Percentiles rank a stretch among this genome's conserved stretches.
These are phyloP conservation scores for Zoanthus gigantus DNA, from an alignment of 92 coral and sea anemone genomes.

Conservation along the genomic window DNA sequence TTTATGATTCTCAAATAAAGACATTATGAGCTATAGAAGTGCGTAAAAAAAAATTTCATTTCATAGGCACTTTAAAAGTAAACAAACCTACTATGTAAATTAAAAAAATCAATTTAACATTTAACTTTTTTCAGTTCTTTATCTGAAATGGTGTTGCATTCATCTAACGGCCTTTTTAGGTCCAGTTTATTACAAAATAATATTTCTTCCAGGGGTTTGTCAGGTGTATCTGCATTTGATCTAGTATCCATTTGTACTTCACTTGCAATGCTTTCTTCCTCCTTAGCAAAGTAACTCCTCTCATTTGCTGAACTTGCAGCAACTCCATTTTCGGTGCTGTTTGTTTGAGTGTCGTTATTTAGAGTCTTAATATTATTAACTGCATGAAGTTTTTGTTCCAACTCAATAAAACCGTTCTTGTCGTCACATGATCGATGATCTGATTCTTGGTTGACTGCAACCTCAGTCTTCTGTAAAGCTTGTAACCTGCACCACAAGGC, in stretches of 20 bases:
- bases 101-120: background rate
- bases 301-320: background rate
- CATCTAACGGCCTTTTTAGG: conserved; percentile 18
- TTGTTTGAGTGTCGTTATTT: background rate
- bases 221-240: background rate
- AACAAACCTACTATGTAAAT: no score
- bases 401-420: background rate
- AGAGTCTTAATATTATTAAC: background rate
- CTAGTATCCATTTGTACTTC: background rate
- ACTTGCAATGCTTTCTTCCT: background rate
- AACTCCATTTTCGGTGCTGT: background rate
- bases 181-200: background rate
- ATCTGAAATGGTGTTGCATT: background rate
- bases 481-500: conserved; percentile 32
- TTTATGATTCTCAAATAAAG: no score
- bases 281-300: background rate
- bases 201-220: background rate
- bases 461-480: background rate
- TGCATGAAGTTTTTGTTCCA: background rate
- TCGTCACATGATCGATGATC: background rate
- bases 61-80: no score
- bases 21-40: no score
- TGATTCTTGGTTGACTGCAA: background rate
- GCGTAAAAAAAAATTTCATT: no score
- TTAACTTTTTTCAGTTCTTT: background rate